Conservation (phyloP, 2,888 invertebrate species). For the Chymomyza amoena region DNA sequence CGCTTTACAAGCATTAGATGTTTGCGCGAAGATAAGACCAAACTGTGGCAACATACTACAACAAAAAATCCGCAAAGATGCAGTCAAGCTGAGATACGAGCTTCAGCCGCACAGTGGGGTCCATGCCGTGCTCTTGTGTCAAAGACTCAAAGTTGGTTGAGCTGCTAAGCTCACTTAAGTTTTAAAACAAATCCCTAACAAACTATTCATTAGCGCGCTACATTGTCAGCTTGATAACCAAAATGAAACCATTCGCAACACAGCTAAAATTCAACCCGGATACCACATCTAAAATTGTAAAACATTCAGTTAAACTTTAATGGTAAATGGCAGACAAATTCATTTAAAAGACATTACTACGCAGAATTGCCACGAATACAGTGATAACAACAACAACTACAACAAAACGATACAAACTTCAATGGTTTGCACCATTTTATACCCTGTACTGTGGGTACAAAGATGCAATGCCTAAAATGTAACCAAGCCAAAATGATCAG, state of each 20-base stretch:
- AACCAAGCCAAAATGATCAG: no score
- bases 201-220: not conserved
- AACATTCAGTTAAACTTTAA: conserved; percentile 57
- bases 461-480: no score
- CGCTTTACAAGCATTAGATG: conserved; percentile 61
- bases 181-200: not conserved
- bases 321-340: conserved; percentile 65
- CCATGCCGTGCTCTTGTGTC: no score
- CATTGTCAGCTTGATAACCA: no score
- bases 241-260: conserved; percentile 33
- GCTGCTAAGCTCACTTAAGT: not conserved
- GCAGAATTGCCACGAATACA: conserved; percentile 40
- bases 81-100: no score
- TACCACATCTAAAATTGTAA: conserved; percentile 56
- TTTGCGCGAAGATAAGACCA: conserved; percentile 61
- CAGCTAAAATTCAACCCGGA: conserved; percentile 44
- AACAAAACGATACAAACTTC: conserved; percentile 27
- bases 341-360: no score
- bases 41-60: conserved; percentile 34
- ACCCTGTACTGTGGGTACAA: no score
- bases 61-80: no score
- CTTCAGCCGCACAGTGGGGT: no score
- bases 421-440: conserved; percentile 59
- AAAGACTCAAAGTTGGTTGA: no score
- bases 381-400: conserved; percentile 43